Conservation (phyloP, 1,140 invertebrate species). For the Trichonephila inaurata region DNA sequence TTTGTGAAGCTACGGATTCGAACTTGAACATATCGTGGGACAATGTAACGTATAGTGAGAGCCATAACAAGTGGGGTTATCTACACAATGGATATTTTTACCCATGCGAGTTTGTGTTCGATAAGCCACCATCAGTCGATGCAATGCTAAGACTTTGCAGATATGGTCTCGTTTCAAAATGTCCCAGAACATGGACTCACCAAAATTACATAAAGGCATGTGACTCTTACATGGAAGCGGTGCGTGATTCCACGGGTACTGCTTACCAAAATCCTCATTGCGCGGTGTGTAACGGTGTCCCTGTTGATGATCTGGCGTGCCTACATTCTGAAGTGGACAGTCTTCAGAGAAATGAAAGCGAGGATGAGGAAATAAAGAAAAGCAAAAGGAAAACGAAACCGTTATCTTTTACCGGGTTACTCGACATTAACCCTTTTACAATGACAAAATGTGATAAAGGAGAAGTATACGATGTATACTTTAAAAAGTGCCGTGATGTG, state of each 20-base stretch:
- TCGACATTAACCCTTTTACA: neutral
- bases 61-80: neutral
- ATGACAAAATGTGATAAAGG: slow-evolving; percentile 29
- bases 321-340: neutral
- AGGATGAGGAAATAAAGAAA: slow-evolving; percentile 7
- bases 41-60: neutral
- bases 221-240: slow-evolving; percentile 8
- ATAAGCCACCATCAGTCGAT: neutral
- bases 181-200: neutral
- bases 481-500: slow-evolving; percentile 82
- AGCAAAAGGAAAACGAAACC: slow-evolving; percentile 38
- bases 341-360: neutral
- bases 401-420: neutral
- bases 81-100: neutral
- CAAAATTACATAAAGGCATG: neutral
- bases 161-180: slow-evolving; percentile 8
- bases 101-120: neutral
- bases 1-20: neutral
- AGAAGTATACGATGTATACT: slow-evolving; percentile 83
- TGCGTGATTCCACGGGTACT: neutral
- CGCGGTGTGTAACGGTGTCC: slow-evolving; percentile 65
- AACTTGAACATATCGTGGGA: neutral
- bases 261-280: slow-evolving; percentile 74
- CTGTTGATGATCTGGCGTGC: neutral
- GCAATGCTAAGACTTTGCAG: neutral